Evolutionary conservation across 2,797 vertebrate genomes (phyloP).

Genomic region (Lepilemur ruficaudatus): DNA sequence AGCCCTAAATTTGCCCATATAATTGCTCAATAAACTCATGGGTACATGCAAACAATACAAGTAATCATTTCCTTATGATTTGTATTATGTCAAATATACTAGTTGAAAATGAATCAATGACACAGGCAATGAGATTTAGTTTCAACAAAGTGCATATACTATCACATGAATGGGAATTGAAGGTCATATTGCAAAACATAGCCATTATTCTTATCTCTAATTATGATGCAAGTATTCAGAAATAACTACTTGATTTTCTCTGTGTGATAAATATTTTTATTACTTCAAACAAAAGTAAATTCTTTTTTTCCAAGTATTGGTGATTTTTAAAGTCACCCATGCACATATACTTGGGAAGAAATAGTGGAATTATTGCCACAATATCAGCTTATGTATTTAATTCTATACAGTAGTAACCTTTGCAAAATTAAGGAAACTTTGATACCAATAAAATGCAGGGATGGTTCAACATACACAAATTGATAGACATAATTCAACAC

Average conservation of each 20-base stretch:
- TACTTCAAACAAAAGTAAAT: neutral
- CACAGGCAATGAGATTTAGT: neutral
- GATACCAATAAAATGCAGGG: neutral
- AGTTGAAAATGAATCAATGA: neutral
- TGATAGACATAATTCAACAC: too few relatives aligned
- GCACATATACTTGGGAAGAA: neutral
- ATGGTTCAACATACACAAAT: too few relatives aligned
- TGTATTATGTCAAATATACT: neutral
- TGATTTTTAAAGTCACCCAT: neutral
- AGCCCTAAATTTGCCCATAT: neutral
- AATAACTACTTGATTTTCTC: neutral
- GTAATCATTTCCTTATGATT: conserved; percentile 23
- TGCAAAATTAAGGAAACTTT: neutral
- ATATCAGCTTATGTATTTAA: neutral
- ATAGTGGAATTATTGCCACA: neutral
- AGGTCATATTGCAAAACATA: neutral
- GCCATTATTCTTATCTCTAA: neutral
- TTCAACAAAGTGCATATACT: neutral
- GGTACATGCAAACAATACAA: neutral
- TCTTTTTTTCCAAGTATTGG: neutral
- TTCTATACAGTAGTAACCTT: neutral
- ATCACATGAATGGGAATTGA: neutral
- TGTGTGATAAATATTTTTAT: neutral
- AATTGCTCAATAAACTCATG: neutral
- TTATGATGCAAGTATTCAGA: conserved; percentile 3